Evolutionary conservation across 2,888 invertebrate species (phyloP), one percentile per base, ranked within the genome.

Genomic region (Melinaea marsaeus): DNA sequence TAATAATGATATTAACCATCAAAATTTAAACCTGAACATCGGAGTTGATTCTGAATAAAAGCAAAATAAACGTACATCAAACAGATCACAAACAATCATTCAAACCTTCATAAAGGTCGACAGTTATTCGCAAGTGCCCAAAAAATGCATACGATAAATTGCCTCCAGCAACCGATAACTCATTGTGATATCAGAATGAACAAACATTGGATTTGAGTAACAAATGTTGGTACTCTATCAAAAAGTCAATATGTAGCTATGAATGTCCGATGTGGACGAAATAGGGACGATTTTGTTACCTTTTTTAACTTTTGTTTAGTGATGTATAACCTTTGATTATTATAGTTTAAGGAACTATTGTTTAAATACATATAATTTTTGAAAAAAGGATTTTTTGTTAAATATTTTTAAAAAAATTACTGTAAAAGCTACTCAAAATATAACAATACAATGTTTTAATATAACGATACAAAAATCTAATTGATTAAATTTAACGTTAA

Each of bases 161-260:
- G 32, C 51, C 32, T 22, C 32, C 32, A 32, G 51, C 32, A 32
- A 32, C 6, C 51, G 9, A 51, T 51, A 51, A 51, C 51, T 51
- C 51, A 51, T 48, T 51, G 32, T 51, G 51, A 51, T 51, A 51
- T 51, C 51, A 51, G 51, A 51, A 51, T 32, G 51, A 51, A 51
- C 51, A 51, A 51, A 32, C 51, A 51, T 51, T 51, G 51, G 51
- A 51, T 51, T 68, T 51, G 51, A 55, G 70, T 81, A 79, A 85
- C 81, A 80, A 86, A 86, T 81, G 80, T 78, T 74, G 70, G 69
- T 76, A 78, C 81, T 86, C 78, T 74, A 78, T 87, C 85, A 83
- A 75, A 73, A 77, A 81, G 81, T 80, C 82, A 83, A 79, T 82
- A 77, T 72, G 69, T 71, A 70, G 69, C 77, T 75, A 82, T 84